Evolutionary conservation across 2,797 vertebrate species (phyloP).

Genomic region (Morus bassanus): DNA sequence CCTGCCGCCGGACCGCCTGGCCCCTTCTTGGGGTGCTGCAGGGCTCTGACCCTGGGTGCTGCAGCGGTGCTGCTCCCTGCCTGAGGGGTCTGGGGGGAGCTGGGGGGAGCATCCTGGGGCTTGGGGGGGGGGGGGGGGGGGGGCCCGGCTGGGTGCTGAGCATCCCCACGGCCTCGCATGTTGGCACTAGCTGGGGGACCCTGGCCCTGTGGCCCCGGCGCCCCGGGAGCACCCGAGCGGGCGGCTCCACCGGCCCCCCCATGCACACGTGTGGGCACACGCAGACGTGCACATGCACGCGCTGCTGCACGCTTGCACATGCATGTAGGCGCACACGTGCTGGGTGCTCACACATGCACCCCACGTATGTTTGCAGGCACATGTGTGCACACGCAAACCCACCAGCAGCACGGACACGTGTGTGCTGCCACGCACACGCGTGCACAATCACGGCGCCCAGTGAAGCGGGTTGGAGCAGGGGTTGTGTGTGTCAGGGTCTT

Average conservation of each 20-base stretch:
- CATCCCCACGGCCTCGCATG: background rate
- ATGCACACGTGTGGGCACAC: background rate
- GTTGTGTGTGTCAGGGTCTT: background rate
- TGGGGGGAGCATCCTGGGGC: background rate
- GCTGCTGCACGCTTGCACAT: background rate
- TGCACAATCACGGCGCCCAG: background rate
- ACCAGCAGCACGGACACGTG: background rate
- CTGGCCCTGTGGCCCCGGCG: background rate
- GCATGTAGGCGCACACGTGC: rapidly evolving
- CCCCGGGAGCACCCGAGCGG: background rate
- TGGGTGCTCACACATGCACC: background rate
- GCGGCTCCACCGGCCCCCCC: background rate
- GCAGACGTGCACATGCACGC: background rate
- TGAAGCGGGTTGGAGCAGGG: background rate
- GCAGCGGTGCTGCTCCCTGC: background rate
- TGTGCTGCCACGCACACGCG: background rate
- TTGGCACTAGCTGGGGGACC: background rate
- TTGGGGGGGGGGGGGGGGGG: too few relatives aligned
- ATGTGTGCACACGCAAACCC: rapidly evolving
- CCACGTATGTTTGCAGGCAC: rapidly evolving
- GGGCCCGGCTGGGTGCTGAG: background rate
- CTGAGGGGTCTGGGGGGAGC: background rate
- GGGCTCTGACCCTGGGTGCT: background rate
- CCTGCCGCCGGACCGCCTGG: rapidly evolving
- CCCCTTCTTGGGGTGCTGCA: background rate